A percentile compares a stretch with the other conserved stretches of the same genome.
Evolutionary conservation across 1,140 invertebrate genomes (phyloP).

Genomic region (Drosophila parvula): DNA sequence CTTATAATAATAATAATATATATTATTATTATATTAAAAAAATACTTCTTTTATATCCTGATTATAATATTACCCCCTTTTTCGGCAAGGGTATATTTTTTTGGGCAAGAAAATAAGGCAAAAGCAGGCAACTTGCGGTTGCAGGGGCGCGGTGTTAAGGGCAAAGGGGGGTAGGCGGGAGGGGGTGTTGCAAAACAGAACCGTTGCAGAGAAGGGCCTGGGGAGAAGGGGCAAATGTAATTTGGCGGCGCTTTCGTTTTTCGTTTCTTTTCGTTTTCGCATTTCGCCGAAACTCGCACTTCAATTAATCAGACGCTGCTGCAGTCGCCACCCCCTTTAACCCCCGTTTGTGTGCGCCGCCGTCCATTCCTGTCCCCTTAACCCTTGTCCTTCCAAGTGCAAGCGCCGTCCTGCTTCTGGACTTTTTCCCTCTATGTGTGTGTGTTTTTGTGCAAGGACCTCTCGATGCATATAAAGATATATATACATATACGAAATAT

Average conservation of each 20-base stretch:
- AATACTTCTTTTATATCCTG: background rate
- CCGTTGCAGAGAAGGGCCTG: background rate
- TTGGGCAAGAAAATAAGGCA: conserved; percentile 22
- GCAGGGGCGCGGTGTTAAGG: background rate
- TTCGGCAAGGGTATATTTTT: conserved; percentile 2
- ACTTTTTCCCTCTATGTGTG: conserved; percentile 34
- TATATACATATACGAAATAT: conserved; percentile 22
- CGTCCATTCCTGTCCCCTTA: conserved; percentile 7
- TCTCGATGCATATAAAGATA: conserved; percentile 24
- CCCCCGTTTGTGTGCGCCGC: conserved; percentile 5
- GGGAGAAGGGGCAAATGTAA: conserved; percentile 53
- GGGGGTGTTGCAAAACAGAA: conserved; percentile 1
- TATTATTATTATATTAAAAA: too few relatives aligned
- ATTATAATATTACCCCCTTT: background rate
- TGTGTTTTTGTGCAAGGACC: conserved; percentile 45
- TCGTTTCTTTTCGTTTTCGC: conserved; percentile 48
- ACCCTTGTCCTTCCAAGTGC: conserved; percentile 42
- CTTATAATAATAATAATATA: too few relatives aligned
- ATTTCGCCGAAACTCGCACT: conserved; percentile 74
- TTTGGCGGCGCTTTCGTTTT: conserved; percentile 69
- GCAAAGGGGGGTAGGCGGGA: too few relatives aligned
- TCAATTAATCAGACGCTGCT: conserved; percentile 79
- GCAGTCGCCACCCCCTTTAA: conserved; percentile 39
- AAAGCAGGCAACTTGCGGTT: conserved; percentile 37
- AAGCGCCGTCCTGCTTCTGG: conserved; percentile 51